Evolutionary conservation across 2,888 invertebrate genomes (phyloP).

Genomic region (Choristoneura rosaceana): DNA sequence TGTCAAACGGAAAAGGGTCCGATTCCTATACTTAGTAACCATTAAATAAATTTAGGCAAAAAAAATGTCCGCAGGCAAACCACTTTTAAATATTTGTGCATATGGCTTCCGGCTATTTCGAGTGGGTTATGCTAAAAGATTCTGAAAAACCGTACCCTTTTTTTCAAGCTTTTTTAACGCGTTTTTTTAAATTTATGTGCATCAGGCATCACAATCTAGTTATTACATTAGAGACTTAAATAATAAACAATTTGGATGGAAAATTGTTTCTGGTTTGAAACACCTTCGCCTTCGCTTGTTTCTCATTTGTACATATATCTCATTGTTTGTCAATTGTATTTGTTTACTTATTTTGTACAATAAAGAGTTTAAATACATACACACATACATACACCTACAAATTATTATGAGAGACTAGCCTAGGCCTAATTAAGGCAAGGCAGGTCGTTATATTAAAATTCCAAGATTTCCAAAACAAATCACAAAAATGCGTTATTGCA

Average conservation of each 20-base stretch:
- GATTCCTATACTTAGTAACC: slow-evolving; percentile 78
- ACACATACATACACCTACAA: too few relatives aligned
- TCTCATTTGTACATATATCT: too few relatives aligned
- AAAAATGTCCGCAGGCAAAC: slow-evolving; percentile 72
- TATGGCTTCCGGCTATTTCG: slow-evolving; percentile 83
- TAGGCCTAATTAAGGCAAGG: too few relatives aligned
- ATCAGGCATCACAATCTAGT: slow-evolving; percentile 45
- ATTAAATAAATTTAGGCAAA: slow-evolving; percentile 81
- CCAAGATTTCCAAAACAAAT: too few relatives aligned
- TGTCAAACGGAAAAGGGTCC: slow-evolving; percentile 78
- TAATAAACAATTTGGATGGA: neutral
- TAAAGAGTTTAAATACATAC: too few relatives aligned
- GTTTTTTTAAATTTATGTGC: slow-evolving; percentile 66
- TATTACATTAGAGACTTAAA: slow-evolving; percentile 2
- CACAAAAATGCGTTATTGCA: too few relatives aligned
- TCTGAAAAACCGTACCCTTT: slow-evolving; percentile 50
- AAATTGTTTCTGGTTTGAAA: neutral
- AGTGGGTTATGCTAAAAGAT: slow-evolving; percentile 83
- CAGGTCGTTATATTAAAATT: too few relatives aligned
- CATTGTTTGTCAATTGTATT: too few relatives aligned
- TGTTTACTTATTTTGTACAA: too few relatives aligned
- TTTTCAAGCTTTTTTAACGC: slow-evolving; percentile 60
- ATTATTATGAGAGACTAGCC: neutral
- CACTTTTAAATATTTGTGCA: slow-evolving; percentile 84
- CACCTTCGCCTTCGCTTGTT: too few relatives aligned